phyloP scores from a whole-genome alignment of 2,113 vertebrate genomes.

The Canis aureus region DNA sequence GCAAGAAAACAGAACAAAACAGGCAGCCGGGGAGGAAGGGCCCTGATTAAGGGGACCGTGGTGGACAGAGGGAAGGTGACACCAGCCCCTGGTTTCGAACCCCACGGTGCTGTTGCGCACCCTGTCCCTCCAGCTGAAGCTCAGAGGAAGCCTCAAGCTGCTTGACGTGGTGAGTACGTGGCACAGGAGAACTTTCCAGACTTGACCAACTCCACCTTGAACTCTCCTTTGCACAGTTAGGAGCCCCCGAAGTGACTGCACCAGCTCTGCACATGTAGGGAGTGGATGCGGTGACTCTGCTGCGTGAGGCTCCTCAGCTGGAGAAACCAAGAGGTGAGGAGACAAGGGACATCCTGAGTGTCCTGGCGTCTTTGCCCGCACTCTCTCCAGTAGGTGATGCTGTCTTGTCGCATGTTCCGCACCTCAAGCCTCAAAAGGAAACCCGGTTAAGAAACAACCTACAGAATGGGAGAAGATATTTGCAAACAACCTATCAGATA shows the following conservation, averaged over 20 bases:
- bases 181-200: neutral
- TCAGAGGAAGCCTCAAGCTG: accelerated
- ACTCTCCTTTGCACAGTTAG: neutral
- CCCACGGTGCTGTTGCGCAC: accelerated
- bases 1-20: neutral
- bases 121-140: too few species aligned
- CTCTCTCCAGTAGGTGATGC: neutral
- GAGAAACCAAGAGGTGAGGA: neutral
- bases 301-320: too few species aligned
- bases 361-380: neutral
- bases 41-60: neutral
- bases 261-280: too few species aligned
- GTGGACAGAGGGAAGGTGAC: accelerated
- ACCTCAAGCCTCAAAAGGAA: neutral
- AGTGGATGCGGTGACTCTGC: too few species aligned
- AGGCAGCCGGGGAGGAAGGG: neutral
- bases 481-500: too few species aligned
- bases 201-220: neutral
- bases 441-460: neutral
- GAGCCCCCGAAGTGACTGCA: too few species aligned
- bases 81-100: neutral
- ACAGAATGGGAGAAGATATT: too few species aligned
- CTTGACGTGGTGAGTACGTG: too few species aligned
- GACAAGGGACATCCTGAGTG: accelerated
- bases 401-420: neutral